phyloP scores from a whole-genome alignment of 2,113 vertebrate species.

The Pionites leucogaster region DNA sequence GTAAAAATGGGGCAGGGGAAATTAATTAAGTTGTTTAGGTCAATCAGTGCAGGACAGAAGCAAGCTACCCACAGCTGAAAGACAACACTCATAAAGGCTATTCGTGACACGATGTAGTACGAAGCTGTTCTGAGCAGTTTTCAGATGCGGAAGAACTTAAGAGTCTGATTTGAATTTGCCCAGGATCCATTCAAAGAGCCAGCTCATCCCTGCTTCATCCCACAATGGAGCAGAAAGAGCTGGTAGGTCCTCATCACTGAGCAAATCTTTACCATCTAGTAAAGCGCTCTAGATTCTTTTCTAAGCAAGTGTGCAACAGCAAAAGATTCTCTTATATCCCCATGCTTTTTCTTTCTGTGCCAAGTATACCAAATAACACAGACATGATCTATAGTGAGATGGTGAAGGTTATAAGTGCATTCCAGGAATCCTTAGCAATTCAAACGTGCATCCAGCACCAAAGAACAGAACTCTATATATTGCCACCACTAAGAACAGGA shows the following conservation, averaged over 20 bases:
- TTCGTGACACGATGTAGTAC: not conserved
- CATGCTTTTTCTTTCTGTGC: not conserved
- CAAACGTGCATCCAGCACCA: not conserved
- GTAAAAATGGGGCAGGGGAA: not conserved
- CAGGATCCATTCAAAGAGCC: not conserved
- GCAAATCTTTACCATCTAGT: not conserved
- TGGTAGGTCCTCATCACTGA: rapidly evolving
- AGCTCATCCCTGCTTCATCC: not conserved
- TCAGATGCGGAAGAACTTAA: not conserved
- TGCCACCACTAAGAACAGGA: not conserved
- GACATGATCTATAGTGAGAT: not conserved
- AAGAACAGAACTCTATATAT: not conserved
- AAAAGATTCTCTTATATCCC: not conserved
- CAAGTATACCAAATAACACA: not conserved
- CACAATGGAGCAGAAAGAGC: not conserved
- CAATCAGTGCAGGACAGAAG: not conserved
- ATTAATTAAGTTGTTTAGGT: not conserved
- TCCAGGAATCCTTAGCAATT: not conserved
- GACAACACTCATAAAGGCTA: not conserved
- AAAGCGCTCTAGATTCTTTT: not conserved
- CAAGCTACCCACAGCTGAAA: not conserved
- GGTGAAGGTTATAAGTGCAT: not conserved
- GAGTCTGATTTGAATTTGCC: not conserved
- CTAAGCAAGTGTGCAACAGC: not conserved
- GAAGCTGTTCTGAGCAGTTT: not conserved